Percentiles rank a stretch among this genome's conserved stretches.
These are phyloP conservation scores for Coelopa pilipes DNA, from an alignment of 2,888 invertebrate species.

Conservation along the genomic window DNA sequence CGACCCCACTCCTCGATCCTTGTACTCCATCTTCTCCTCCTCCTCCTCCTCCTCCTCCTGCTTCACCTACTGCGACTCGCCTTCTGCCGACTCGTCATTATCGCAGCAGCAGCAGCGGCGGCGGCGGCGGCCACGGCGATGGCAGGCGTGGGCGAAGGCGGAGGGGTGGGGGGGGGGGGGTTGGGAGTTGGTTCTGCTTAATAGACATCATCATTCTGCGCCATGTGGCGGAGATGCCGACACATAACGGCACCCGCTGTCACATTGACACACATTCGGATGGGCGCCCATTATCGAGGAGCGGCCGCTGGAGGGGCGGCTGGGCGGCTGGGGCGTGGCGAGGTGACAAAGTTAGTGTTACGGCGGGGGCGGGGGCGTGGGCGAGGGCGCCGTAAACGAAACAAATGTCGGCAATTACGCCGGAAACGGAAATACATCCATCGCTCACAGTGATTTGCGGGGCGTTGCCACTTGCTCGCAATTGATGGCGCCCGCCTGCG, in stretches of 20 bases:
- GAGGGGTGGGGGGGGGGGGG: no score
- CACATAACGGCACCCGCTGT: constrained; percentile 24
- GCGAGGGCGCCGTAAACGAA: constrained; percentile 15
- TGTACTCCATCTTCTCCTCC: not conserved
- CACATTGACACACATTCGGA: constrained; percentile 28
- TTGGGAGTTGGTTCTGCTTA: not conserved
- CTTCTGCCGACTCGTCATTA: constrained; percentile 29
- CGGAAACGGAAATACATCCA: constrained; percentile 24
- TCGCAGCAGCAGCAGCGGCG: not conserved
- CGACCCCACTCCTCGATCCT: no score
- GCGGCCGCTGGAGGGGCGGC: not conserved
- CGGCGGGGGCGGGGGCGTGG: not conserved
- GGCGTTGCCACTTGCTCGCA: constrained; percentile 11
- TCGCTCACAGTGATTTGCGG: constrained; percentile 17
- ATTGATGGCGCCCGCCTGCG: not conserved
- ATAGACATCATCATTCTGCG: constrained; percentile 30
- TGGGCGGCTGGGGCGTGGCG: not conserved
- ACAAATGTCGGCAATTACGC: constrained; percentile 27
- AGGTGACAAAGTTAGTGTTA: constrained; percentile 15
- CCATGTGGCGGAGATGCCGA: constrained; percentile 15
- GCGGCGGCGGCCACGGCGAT: not conserved
- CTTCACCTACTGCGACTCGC: not conserved
- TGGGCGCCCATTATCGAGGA: constrained; percentile 7
- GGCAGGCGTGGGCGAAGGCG: not conserved
- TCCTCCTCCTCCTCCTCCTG: not conserved